Evolutionary conservation across 1,140 invertebrate species (phyloP), one percentile per base, ranked within the genome.

Genomic region (Leptonema lineaticorne): DNA sequence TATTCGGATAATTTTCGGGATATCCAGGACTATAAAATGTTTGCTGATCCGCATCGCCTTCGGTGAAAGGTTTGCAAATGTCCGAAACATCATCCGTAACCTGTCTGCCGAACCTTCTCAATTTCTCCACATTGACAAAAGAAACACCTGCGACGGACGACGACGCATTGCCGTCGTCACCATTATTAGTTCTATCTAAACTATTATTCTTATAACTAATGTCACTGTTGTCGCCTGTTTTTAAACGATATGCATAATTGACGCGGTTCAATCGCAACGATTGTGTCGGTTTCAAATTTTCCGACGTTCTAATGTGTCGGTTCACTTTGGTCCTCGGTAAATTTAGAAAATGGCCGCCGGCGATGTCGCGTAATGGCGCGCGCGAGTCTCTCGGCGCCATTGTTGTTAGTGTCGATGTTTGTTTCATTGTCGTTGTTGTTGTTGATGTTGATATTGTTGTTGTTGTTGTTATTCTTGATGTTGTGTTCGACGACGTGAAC

Each of bases 11-110:
- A 50, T 85, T 81, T 5, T 82, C 79, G 1, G 90, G 90, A 79
- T 89, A 91, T 67, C 86, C 84, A 0, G 91, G 91, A 68, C 89
- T 90, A 75, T 87, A 91, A 74, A 92, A 90, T 75, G 90, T 89
- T 37, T 79, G 81, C 70, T 83, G 83, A 9, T 74, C 75, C 6
- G 77, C 75, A 72, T 88, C 83, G 0, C 86, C 87, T 29, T 82
- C 76, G 1, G 75, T 77, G 75, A 90, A 90, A 70, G 83, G 81
- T 68, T 80, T 80, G 73, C 86, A 88, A 8, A 62, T 59, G 64
- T 75, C 75, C 5, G 37, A 7, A 9, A 56, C 63, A 6, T 60
- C 59, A 26, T 70, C 68, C 5, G 63, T 48, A 20, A 58, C 48
- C 28, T 72, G 58, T 45, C 68, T 67, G 22, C 59, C 57, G 27